phyloP scores from a whole-genome alignment of 1,140 invertebrate genomes.

The Teleogryllus occipitalis region DNA sequence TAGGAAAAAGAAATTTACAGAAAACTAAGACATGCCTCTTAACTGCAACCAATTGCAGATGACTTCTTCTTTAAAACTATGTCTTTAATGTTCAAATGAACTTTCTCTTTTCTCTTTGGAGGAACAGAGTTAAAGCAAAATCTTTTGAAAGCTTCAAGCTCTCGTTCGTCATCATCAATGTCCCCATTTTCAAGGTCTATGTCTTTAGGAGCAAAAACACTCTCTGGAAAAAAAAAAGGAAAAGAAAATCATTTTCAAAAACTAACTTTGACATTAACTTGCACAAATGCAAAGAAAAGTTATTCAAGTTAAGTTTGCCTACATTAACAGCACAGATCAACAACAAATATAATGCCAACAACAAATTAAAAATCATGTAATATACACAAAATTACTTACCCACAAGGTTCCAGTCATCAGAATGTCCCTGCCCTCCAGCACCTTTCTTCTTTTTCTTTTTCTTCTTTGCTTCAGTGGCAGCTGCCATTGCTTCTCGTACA shows the following conservation, averaged over 20 bases:
- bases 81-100: slow-evolving; percentile 64
- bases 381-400: slow-evolving; percentile 34
- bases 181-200: slow-evolving; percentile 64
- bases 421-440: slow-evolving; percentile 33
- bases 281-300: too few relatives aligned
- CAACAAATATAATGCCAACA: background rate
- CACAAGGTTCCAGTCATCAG: slow-evolving; percentile 47
- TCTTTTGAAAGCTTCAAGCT: slow-evolving; percentile 70
- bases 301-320: slow-evolving; percentile 9
- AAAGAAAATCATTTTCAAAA: slow-evolving; percentile 26
- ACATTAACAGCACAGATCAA: background rate
- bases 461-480: slow-evolving; percentile 31
- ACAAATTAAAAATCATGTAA: too few relatives aligned
- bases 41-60: slow-evolving; percentile 30
- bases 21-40: slow-evolving; percentile 8
- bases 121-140: slow-evolving; percentile 67
- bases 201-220: slow-evolving; percentile 67
- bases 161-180: slow-evolving; percentile 63
- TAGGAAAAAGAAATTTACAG: background rate
- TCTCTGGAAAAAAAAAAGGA: slow-evolving; percentile 51
- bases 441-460: slow-evolving; percentile 46
- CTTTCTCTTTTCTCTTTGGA: slow-evolving; percentile 57
- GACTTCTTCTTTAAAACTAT: slow-evolving; percentile 58
- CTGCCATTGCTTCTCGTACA: slow-evolving; percentile 22
- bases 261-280: too few relatives aligned